Base-by-base conservation (phyloP, 2,113 vertebrate species). In the Mastomys natalensis region DNA sequence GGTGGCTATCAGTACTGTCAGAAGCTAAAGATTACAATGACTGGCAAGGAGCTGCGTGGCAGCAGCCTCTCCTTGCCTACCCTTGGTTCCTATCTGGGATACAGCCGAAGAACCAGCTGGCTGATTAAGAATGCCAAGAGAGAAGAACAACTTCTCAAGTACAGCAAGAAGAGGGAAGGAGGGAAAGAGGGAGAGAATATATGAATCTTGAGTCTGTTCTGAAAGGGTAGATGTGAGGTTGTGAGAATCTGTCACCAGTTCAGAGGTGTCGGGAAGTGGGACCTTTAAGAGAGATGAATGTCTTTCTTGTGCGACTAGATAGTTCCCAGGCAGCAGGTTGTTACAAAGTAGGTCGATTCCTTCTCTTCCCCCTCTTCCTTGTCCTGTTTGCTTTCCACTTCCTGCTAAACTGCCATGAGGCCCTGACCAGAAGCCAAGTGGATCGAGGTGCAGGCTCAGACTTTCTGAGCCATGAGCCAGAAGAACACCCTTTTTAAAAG, bases 1-100 rank as follows among this genome's bases (percentile, higher is more conserved):
- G 0, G 60, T 16, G 2, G 1, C 60, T 19, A 1, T 45, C 7
- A 8, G 29, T 48, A 34, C 16, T 34, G 40, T 21, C 13, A 21
- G 64, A 7, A n/a, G 62, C 17, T 21, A 43, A 53, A 15, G 19
- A 31, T 48, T 34, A 12, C 29, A 34, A 51, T 37, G 84, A 16
- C 29, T 12, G 60, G 26, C 24, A 15, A 51, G 64, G 62, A 22
- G 12, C 58, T 3, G 60, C 5, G 0, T 4, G 3, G 45, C 26
- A 51, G 21, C 51, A n/a, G 34, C 31, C 4, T n/a, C 17, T 51
- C 34, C 21, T 87, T 4, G 5, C 12, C 31, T 70, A 48, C 64
- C 64, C 21, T 1, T 15, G 45, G 16, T 53, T 86, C 34, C 45
- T n/a, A 22, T 86, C 84, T 86, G 19, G 60, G 84, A 45, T 16